Conservation (phyloP, 2,797 vertebrate species). For the Anisognathus igniventris region DNA sequence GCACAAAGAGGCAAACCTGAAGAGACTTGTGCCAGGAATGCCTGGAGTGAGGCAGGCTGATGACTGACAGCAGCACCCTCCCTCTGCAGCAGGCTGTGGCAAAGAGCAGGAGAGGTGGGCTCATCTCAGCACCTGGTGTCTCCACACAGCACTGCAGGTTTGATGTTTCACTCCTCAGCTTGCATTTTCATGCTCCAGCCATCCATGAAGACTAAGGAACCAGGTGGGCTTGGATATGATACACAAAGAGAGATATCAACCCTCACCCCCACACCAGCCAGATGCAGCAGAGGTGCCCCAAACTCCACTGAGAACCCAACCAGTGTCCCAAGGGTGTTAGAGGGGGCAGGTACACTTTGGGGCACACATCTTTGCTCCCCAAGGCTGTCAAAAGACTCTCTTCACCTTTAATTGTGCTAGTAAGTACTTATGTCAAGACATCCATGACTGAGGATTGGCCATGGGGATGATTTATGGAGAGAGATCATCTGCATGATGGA, state of each 20-base stretch:
- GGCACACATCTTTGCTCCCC: neutral
- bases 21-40: conserved; percentile 33
- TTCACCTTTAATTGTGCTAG: neutral
- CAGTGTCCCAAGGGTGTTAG: neutral
- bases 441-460: accelerated
- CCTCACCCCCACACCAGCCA: accelerated
- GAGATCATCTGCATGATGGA: neutral
- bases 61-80: neutral
- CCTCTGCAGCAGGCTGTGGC: neutral
- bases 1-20: conserved; percentile 15
- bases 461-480: accelerated
- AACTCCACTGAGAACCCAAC: neutral
- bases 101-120: neutral
- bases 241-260: neutral
- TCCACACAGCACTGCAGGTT: neutral
- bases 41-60: neutral
- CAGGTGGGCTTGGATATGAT: neutral
- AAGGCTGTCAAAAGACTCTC: neutral
- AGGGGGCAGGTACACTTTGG: neutral
- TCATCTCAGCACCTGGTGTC: neutral
- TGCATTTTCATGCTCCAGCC: neutral
- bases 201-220: neutral
- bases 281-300: neutral
- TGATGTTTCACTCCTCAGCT: neutral
- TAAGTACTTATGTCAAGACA: accelerated